Evolutionary conservation across 1,140 invertebrate species (phyloP).

Genomic region (Ptiloglossa arizonensis): DNA sequence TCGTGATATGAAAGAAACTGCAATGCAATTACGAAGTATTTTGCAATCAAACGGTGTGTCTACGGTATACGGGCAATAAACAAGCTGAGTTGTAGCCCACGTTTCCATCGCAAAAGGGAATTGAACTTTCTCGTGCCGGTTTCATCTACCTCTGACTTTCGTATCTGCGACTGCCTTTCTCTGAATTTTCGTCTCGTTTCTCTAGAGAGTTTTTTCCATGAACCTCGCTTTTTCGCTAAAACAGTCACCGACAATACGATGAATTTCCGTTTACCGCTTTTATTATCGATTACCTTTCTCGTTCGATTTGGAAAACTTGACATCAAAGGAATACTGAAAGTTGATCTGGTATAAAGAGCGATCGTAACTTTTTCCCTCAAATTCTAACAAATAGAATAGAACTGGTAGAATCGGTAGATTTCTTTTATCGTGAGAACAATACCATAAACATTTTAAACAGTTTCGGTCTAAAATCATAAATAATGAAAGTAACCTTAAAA

Average conservation of each 20-base stretch:
- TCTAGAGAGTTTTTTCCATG: neutral
- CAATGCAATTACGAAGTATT: neutral
- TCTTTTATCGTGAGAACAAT: no score
- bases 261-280: neutral
- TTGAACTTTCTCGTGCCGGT: slow-evolving; percentile 22
- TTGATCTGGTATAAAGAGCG: no score
- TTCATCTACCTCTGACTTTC: slow-evolving; percentile 24
- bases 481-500: no score
- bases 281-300: neutral
- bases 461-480: no score
- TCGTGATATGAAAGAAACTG: neutral
- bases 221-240: neutral
- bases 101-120: slow-evolving; percentile 8
- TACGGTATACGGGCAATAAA: neutral
- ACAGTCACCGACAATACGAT: neutral
- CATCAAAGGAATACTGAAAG: neutral
- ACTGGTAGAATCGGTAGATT: no score
- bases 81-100: neutral
- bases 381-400: no score
- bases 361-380: no score
- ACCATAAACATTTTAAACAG: no score
- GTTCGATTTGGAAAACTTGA: neutral
- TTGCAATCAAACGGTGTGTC: neutral
- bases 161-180: neutral
- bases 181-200: slow-evolving; percentile 21